Evolutionary conservation across 2,888 invertebrate species (phyloP), one percentile per base, ranked within the genome.

Genomic region (Taphrorychus bicolor): DNA sequence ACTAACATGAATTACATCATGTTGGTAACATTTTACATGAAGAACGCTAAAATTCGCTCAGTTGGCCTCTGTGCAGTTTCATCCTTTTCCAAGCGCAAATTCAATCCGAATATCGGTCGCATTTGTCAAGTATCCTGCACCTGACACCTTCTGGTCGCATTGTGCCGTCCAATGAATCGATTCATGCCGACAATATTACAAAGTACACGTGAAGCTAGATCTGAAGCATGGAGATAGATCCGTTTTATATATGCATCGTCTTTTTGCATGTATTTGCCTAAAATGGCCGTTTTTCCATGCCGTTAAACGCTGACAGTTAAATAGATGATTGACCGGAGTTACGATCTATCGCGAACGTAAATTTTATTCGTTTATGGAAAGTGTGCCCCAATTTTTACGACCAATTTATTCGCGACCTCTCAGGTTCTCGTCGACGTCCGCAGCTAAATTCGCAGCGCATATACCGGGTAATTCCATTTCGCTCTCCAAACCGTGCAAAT

Each of bases 141-240:
- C 75, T 78, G 77, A 78, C 78, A 76, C 77, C 75, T 76, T 74
- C 67, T 73, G 73, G 74, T 72, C 74, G 74, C 77, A 78, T 78
- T 78, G 77, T 78, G 73, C 75, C 74, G 76, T 76, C 76, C 73
- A 75, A 49, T 70, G 72, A 71, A 73, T 73, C 76, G 75, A 76
- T 76, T 76, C 75, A 73, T 76, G 77, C 75, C 74, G 73, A 75
- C 76, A 75, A 74, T 76, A 75, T 76, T 73, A 72, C 73, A 73
- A 72, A 70, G 69, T 71, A 66, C 67, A 71, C 69, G 64, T 24
- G 51, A 42, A 59, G 66, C 66, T 67, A 67, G 71, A 73, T 71
- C 72, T 73, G 63, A 69, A 59, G 61, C 71, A 61, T 66, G 57
- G 66, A 66, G 61, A 66, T 66, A 66, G 41, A 59, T 54, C 56